A percentile compares a stretch with the other conserved stretches of the same genome.
These are phyloP conservation scores for Australoheros scitulus DNA, from an alignment of 2,113 vertebrate genomes.

Conservation along the genomic window DNA sequence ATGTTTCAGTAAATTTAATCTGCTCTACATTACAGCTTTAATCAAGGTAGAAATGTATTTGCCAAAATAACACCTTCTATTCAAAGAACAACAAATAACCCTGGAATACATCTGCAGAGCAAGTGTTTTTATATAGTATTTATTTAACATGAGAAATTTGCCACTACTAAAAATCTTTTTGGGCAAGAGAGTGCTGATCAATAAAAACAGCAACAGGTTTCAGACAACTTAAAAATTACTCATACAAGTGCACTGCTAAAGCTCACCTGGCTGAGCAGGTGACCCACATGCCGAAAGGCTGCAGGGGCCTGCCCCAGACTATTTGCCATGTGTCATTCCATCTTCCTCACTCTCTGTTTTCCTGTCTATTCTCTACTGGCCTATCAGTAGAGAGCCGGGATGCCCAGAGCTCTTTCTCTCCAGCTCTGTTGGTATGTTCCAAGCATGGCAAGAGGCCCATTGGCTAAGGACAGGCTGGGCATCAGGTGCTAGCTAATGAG, in stretches of 20 bases:
- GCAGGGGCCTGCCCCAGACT: background rate
- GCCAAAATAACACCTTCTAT: background rate
- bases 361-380: background rate
- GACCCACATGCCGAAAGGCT: background rate
- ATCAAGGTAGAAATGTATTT: no score
- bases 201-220: background rate
- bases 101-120: background rate
- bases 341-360: background rate
- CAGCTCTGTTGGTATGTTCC: no score
- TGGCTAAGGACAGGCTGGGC: no score
- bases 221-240: background rate
- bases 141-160: background rate
- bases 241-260: background rate
- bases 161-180: background rate
- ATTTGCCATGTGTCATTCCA: background rate
- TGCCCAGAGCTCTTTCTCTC: no score
- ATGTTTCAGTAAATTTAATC: no score
- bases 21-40: no score
- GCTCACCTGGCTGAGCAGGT: background rate
- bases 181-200: background rate
- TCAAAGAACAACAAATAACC: background rate
- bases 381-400: background rate
- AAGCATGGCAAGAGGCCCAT: no score
- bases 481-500: no score
- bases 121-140: background rate